Base-by-base conservation (phyloP, 1,140 invertebrate species). In the Phenacoccus solenopsis region DNA sequence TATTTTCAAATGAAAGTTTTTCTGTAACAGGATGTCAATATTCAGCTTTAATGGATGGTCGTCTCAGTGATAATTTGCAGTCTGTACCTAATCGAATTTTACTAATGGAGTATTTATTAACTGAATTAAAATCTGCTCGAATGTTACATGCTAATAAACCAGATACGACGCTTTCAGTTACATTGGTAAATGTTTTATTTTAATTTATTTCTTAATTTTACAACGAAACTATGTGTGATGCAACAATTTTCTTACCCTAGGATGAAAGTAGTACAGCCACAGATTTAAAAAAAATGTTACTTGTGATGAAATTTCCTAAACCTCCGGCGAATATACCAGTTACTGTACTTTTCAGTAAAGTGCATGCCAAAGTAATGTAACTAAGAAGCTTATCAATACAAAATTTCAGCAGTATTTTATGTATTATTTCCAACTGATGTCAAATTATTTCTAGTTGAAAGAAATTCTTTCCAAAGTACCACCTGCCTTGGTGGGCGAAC, bases 321-420 rank as follows among this genome's bases (percentile, higher is more conserved):
- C 90, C 94, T 67, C 93, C 93, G 10, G 83, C 87, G 10, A 88
- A 90, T 76, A 89, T 96, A 56, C 87, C 87, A 12, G 73, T 88
- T 0, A 84, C 85, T 67, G 80, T 87, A 75, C 78, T 97, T 2
- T 96, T 95, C 77, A 82, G 84, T 35, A 94, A 90, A 82, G 73
- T 96, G 2, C 83, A 86, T 70, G 80, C 81, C 0, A 92, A 90
- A 77, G 80, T 85, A 73, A 59, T 59, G 20, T 59, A 5, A 10
- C 21, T 64, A 22, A 64, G 25, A 16, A 64, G 25, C 16, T 49
- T 49, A 49, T 16, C 20, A 2, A 9, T 49, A 49, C 38, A 32
- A 32, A 32, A 32, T 32, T 32, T 5, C 5, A 32, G 30, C 5
- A 13, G 13, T 32, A 32, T 7, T 7, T 32, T 3, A 28, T 25